Conservation (phyloP, 2,113 vertebrate species). For the zebrafish (Danio rerio) region GRCz12tu NC_133177.1:43360001-43360500, state of each 20-base stretch:
- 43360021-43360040: conserved; percentile 56
- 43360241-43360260: conserved; percentile 24
- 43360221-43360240: conserved; percentile 30
- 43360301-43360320: conserved; percentile 1
- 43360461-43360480: conserved; percentile 32
- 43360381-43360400: conserved; percentile 54
- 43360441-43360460: conserved; percentile 49
- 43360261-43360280: conserved; percentile 35
- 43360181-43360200: not conserved
- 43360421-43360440: conserved; percentile 71
- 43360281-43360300: conserved; percentile 9
- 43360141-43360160: conserved; percentile 9
- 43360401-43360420: conserved; percentile 62
- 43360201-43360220: conserved; percentile 26
- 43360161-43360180: not conserved
- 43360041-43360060: conserved; percentile 60
- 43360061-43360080: conserved; percentile 47
- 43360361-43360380: conserved; percentile 42
- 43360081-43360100: conserved; percentile 37
- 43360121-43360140: conserved; percentile 4
- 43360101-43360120: conserved; percentile 48
- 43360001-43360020: conserved; percentile 72
- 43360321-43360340: not conserved
- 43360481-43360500: conserved; percentile 17
- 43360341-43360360: conserved; percentile 14